Evolutionary conservation across 2,888 invertebrate species (phyloP).

Genomic region (Oligia fasciuncula): DNA sequence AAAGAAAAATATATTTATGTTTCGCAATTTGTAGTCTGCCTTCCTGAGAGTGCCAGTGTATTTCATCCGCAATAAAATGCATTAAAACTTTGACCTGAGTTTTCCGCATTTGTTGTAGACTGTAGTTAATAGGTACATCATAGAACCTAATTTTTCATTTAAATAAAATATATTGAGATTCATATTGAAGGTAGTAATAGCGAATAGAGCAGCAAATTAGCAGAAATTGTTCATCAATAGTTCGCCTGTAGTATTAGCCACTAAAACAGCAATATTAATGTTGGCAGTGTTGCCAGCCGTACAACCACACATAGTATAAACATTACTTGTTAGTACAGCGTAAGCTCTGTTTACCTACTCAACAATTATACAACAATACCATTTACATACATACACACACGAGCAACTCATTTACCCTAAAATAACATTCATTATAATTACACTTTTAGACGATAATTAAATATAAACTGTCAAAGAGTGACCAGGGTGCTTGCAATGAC

Average conservation of each 20-base stretch:
- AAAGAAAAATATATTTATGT: neutral
- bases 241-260: neutral
- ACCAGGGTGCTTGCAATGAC: too few species aligned
- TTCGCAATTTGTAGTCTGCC: neutral
- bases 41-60: neutral
- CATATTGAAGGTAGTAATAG: neutral
- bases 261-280: slow-evolving; percentile 36
- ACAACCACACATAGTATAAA: slow-evolving; percentile 36
- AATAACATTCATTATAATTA: slow-evolving; percentile 35
- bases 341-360: slow-evolving; percentile 44
- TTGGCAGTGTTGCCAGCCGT: slow-evolving; percentile 5
- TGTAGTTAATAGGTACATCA: neutral
- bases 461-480: neutral
- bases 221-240: neutral
- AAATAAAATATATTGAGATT: slow-evolving; percentile 15
- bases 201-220: neutral
- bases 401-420: slow-evolving; percentile 13
- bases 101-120: neutral
- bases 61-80: neutral
- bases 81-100: slow-evolving; percentile 1
- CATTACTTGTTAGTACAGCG: slow-evolving; percentile 42
- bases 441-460: neutral
- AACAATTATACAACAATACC: slow-evolving; percentile 50
- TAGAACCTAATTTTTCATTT: neutral
- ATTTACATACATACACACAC: slow-evolving; percentile 48